Base-by-base conservation (phyloP, 2,888 invertebrate species). In the Peribatodes rhomboidaria region DNA sequence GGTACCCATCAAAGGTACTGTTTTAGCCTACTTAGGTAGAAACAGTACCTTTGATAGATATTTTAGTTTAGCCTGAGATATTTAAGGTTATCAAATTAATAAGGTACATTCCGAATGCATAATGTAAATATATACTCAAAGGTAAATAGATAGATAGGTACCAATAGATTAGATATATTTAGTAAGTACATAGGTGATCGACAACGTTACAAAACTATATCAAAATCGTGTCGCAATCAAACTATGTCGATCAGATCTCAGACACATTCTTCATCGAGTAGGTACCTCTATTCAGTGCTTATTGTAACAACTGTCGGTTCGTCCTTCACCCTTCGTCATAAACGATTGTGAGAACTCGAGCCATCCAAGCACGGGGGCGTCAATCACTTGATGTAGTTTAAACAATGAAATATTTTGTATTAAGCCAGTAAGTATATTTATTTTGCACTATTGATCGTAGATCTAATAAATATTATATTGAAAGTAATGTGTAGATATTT, bases 131-230 rank as follows among this genome's bases (percentile, higher is more conserved):
- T 2, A 6, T 27, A 27, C 27, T 6, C 27, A 27, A 27, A 27
- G 27, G 6, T 6, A 27, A 27, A 27, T 27, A 4, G 27, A 27
- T 27, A 27, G 6, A n/a, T 37, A 37, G 1, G 1, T 41, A 14
- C 2, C 18, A 4, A 42, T 42, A 1, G 11, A 20, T 42, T 20
- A 18, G 4, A 42, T 20, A 11, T 0, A 20, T n/a, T 20, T n/a
- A n/a, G n/a, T n/a, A n/a, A n/a, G 14, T 27, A 11, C 13, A 4
- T 14, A 55, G 44, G 44, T 54, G 27, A 58, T 57, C 52, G 37
- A 61, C 41, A 57, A 37, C 33, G 14, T 58, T 54, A 41, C 58
- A 22, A 63, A 58, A 58, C 58, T 63, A 33, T 47, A 58, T 58
- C 54, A 54, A 22, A 27, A 47, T 41, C 33, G 53, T 58, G 31